Percentiles rank a stretch among this genome's conserved stretches.
These are phyloP conservation scores for Aurelia sp. DNA, from an alignment of 30 jellyfish, hydroid and myxozoan genomes.

Conservation along the genomic window DNA sequence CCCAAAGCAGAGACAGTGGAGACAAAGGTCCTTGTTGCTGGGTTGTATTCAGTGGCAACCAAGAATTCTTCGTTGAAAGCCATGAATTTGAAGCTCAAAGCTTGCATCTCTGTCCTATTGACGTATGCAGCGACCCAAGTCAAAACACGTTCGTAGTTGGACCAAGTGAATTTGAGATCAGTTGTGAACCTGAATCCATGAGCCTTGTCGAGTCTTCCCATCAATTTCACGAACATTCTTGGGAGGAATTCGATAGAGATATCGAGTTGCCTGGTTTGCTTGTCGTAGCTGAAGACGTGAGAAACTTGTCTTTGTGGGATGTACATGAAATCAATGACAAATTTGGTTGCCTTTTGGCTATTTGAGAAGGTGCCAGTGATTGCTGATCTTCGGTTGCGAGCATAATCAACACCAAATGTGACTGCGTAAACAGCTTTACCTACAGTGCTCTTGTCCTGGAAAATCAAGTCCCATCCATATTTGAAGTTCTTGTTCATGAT, in stretches of 20 bases:
- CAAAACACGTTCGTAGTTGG: conserved; percentile 70
- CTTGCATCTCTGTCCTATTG: conserved; percentile 50
- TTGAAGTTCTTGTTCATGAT: conserved; percentile 70
- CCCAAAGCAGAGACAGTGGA: conserved; percentile 67
- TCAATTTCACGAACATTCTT: conserved; percentile 82
- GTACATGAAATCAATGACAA: conserved; percentile 76
- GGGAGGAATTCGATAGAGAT: conserved; percentile 94
- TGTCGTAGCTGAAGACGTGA: conserved; percentile 82
- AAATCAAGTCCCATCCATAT: conserved; percentile 94
- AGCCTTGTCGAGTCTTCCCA: conserved; percentile 81
- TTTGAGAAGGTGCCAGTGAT: conserved; percentile 71
- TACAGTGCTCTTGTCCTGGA: conserved; percentile 67
- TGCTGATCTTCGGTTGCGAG: conserved; percentile 73
- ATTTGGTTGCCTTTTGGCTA: conserved; percentile 61
- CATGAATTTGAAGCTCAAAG: conserved; percentile 51
- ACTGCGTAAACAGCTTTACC: conserved; percentile 66
- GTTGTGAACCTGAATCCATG: conserved; percentile 86
- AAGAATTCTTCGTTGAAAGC: conserved; percentile 49
- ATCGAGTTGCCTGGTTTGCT: conserved; percentile 70
- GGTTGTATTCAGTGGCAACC: conserved; percentile 61
- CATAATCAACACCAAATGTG: conserved; percentile 81
- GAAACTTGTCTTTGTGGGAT: conserved; percentile 74
- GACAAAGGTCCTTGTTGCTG: conserved; percentile 36
- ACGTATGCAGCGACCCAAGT: conserved; percentile 76
- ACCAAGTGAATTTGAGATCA: conserved; percentile 81